phyloP scores from a whole-genome alignment of 2,888 invertebrate genomes.

The Carcina quercana region DNA sequence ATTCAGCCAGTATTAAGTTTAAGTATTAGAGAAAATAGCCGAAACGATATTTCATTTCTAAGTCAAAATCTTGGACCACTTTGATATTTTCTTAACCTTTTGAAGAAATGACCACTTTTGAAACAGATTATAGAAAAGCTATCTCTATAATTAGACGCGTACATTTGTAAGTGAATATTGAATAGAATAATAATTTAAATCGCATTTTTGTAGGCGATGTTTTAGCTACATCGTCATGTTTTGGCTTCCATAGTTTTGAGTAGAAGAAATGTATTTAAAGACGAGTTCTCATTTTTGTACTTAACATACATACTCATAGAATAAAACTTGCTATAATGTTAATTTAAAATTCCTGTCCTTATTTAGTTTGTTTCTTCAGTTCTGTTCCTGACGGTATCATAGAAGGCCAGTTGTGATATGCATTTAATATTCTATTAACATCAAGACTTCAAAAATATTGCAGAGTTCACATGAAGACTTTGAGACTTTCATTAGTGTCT shows the following conservation, averaged over 20 bases:
- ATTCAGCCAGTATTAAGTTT: too few relatives aligned
- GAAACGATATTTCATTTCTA: conserved; percentile 11
- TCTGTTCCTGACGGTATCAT: conserved; percentile 14
- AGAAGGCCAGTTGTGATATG: conserved; percentile 44
- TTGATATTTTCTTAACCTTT: conserved; percentile 52
- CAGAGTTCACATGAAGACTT: too few relatives aligned
- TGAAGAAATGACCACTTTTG: conserved; percentile 51
- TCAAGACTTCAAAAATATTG: conserved; percentile 6
- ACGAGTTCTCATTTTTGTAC: conserved; percentile 39
- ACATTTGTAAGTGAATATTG: conserved; percentile 26
- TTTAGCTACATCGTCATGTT: conserved; percentile 43
- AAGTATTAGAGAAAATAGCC: too few relatives aligned
- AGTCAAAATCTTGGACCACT: conserved; percentile 57
- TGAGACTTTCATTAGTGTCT: too few relatives aligned
- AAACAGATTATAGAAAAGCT: conserved; percentile 47
- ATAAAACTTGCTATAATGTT: conserved; percentile 18
- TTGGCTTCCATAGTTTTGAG: conserved; percentile 70
- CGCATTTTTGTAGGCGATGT: conserved; percentile 45
- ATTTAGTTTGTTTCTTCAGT: conserved; percentile 6
- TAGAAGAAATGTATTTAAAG: conserved; percentile 26
- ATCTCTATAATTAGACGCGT: conserved; percentile 53
- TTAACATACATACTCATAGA: conserved; percentile 36
- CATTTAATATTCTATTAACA: conserved; percentile 39
- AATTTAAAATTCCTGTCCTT: conserved; percentile 12
- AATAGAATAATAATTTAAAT: conserved; percentile 25